A percentile compares a stretch with the other conserved stretches of the same genome.
Conservation (phyloP, 2,797 vertebrate genomes). For the Anguilla pacifica region DNA sequence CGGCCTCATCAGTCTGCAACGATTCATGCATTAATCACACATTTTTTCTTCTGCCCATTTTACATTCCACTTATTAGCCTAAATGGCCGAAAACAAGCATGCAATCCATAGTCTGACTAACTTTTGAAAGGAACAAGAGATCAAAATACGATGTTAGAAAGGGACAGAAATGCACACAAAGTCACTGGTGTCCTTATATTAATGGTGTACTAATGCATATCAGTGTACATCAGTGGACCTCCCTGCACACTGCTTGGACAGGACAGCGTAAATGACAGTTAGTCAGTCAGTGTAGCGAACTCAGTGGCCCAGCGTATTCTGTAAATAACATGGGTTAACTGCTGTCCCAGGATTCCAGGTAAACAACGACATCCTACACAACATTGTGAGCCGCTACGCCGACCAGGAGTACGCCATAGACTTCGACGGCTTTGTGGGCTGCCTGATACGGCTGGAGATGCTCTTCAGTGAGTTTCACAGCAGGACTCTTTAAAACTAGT, state of each 20-base stretch:
- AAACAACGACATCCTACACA: slow-evolving; percentile 66
- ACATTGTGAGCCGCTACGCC: slow-evolving; percentile 58
- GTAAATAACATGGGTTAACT: not conserved
- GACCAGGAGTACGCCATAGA: slow-evolving; percentile 60
- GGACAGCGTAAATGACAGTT: not conserved
- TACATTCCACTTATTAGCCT: not conserved
- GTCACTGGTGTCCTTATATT: not conserved
- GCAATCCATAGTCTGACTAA: not conserved
- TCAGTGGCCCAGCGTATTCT: too few species aligned
- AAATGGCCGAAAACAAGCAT: not conserved
- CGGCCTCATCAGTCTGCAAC: not conserved
- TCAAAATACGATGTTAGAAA: not conserved
- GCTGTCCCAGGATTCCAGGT: slow-evolving; percentile 70
- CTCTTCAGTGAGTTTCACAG: slow-evolving; percentile 73
- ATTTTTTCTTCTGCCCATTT: not conserved
- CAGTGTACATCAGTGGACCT: not conserved
- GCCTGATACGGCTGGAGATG: slow-evolving; percentile 72
- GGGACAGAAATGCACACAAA: not conserved
- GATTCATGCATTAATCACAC: not conserved
- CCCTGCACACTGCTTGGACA: not conserved
- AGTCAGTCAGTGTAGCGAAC: too few species aligned
- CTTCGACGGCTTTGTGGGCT: slow-evolving; percentile 74
- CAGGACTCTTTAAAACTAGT: not conserved
- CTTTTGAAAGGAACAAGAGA: not conserved
- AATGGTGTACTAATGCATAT: not conserved